Evolutionary conservation across 2,113 vertebrate species (phyloP).

Genomic region (Anolis carolinensis): DNA sequence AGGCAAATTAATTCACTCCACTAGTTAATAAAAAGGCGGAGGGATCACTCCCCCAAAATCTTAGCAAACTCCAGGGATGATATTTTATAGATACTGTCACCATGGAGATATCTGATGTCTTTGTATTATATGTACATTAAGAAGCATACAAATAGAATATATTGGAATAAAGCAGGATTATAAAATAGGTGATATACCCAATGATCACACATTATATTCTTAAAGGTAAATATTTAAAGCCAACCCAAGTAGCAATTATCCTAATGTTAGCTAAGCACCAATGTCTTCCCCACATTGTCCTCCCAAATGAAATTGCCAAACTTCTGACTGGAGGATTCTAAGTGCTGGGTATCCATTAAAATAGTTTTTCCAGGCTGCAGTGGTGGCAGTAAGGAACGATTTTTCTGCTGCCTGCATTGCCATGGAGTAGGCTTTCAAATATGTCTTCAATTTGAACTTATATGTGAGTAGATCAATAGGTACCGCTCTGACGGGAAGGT

Average conservation of each 20-base stretch:
- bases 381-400: too few relatives aligned
- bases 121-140: neutral
- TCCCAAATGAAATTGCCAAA: neutral
- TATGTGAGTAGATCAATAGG: too few relatives aligned
- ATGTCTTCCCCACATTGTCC: neutral
- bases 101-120: neutral
- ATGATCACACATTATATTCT: neutral
- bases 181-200: neutral
- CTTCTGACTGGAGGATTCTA: too few relatives aligned
- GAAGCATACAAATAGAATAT: neutral
- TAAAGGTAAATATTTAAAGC: neutral
- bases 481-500: too few relatives aligned
- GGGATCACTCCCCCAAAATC: neutral
- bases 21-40: neutral
- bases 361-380: too few relatives aligned
- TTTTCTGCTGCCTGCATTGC: too few relatives aligned
- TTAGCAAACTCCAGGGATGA: neutral
- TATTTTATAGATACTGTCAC: neutral
- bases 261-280: neutral
- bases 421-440: too few relatives aligned
- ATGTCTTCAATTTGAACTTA: constrained; percentile 37
- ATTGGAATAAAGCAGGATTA: neutral
- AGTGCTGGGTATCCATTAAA: too few relatives aligned
- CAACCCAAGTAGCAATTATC: neutral
- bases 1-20: neutral